Base-by-base conservation (phyloP, 2,797 vertebrate genomes). In the Xiphophorus birchmanni region DNA sequence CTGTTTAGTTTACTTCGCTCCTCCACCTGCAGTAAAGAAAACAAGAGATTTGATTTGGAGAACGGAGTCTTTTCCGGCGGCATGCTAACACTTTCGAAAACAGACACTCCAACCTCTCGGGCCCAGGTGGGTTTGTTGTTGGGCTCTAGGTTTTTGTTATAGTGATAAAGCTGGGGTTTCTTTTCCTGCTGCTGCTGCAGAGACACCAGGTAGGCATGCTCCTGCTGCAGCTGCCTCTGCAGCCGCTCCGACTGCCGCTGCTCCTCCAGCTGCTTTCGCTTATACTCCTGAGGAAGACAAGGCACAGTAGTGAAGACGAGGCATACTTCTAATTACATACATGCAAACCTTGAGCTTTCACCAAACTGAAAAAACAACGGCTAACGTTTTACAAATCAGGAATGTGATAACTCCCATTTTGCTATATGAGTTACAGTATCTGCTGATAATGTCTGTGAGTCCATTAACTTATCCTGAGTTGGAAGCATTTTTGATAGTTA, bases 251-350 rank as follows among this genome's bases (percentile, higher is more conserved):
- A 97, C 95, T 98, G 97, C 45, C 97, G 95, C 94, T 98, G 97
- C 85, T 98, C 97, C 94, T 98, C 97, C 80, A 98, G 93, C 96
- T 98, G 97, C 90, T 98, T 98, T 78, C 97, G 96, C 90, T 98
- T 98, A 87, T 98, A 98, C 87, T 98, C 97, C 97, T 98, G 87
- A 86, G 79, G 26, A 86, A 76, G 79, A 26, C 73, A 56, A 47
- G 65, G 21, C 35, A 84, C 75, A 77, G 60, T 71, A 87, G 82
- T 91, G 73, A 88, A 76, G 29, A 75, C 1, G 13, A 2, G 56
- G 77, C 48, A 73, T 42, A 12, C 13, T 52, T 75, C 44, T 63
- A 10, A 82, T 10, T 9, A 23, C 11, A 71, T 45, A 29, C 11
- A 15, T 72, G 1, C 65, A 50, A 35, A 72, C 21, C 35, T 40